Evolutionary conservation across 92 coral and sea anemone genomes (phyloP).

Genomic region (Zoanthus sociatus): DNA sequence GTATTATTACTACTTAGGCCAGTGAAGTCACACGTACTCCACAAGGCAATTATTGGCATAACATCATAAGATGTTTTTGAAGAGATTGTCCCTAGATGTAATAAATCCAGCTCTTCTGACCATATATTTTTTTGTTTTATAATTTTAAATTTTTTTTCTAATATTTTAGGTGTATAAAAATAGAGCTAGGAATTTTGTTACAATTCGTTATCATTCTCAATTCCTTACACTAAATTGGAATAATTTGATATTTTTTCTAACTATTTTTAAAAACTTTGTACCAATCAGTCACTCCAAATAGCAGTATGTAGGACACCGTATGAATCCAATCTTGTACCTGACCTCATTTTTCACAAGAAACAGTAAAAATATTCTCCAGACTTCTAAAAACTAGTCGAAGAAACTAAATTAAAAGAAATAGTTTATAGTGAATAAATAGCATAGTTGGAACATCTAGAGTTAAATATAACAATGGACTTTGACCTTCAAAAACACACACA

Average conservation of each 20-base stretch:
- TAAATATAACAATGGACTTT: constrained; percentile 1
- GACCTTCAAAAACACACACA: constrained; percentile 7
- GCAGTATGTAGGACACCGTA: constrained; percentile 20
- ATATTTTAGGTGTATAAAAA: constrained; percentile 45
- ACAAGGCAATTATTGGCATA: neutral
- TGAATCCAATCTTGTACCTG: constrained; percentile 25
- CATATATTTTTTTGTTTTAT: constrained; percentile 28
- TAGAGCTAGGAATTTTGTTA: constrained; percentile 34
- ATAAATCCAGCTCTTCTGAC: constrained; percentile 38
- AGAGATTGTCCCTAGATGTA: constrained; percentile 47
- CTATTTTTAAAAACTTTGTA: constrained; percentile 11
- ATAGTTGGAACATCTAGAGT: constrained; percentile 15
- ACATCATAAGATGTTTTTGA: constrained; percentile 10
- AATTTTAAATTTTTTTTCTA: constrained; percentile 34
- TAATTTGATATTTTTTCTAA: constrained; percentile 37
- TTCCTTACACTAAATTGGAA: constrained; percentile 6
- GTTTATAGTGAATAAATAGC: constrained; percentile 24
- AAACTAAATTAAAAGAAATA: constrained; percentile 44
- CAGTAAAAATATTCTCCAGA: constrained; percentile 35
- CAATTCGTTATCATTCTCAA: constrained; percentile 13
- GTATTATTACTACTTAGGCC: neutral
- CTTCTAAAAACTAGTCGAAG: constrained; percentile 21
- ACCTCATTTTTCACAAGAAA: constrained; percentile 46
- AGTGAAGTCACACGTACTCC: constrained; percentile 45
- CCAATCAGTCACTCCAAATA: constrained; percentile 8